Evolutionary conservation across 2,797 vertebrate genomes (phyloP).

Genomic region (Chrysocyon brachyurus): DNA sequence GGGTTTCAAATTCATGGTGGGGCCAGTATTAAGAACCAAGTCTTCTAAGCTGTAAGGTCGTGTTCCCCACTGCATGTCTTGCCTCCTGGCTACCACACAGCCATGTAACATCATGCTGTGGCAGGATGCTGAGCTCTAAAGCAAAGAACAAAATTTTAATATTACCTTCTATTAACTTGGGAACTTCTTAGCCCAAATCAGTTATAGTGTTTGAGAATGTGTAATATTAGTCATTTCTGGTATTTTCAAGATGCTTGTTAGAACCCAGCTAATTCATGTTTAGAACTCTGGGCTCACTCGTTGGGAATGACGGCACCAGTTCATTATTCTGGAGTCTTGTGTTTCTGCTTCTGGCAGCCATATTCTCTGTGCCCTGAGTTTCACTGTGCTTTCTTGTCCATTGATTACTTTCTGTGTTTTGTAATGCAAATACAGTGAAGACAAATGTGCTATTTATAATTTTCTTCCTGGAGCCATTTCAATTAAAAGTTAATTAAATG

Average conservation of each 20-base stretch:
- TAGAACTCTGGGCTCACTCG: neutral
- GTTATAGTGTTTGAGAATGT: neutral
- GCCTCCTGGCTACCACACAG: neutral
- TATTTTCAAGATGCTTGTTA: neutral
- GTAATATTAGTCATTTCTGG: neutral
- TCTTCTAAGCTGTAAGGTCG: neutral
- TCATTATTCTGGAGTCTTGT: neutral
- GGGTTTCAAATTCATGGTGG: neutral
- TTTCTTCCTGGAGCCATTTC: conserved; percentile 78
- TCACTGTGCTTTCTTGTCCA: neutral
- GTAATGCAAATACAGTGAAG: conserved; percentile 69
- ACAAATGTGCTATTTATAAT: conserved; percentile 75
- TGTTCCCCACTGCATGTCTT: neutral
- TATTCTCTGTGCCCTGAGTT: neutral
- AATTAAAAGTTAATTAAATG: conserved; percentile 82
- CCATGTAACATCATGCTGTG: neutral
- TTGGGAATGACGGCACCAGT: neutral
- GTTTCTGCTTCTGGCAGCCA: neutral
- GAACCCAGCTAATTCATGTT: neutral
- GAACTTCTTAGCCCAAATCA: neutral
- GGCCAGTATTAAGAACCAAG: neutral
- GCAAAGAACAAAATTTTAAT: neutral
- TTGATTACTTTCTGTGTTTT: conserved; percentile 26
- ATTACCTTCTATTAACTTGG: neutral
- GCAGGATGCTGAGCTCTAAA: neutral